phyloP scores from a whole-genome alignment of 2,113 vertebrate genomes.

The Nesospiza acunhae region DNA sequence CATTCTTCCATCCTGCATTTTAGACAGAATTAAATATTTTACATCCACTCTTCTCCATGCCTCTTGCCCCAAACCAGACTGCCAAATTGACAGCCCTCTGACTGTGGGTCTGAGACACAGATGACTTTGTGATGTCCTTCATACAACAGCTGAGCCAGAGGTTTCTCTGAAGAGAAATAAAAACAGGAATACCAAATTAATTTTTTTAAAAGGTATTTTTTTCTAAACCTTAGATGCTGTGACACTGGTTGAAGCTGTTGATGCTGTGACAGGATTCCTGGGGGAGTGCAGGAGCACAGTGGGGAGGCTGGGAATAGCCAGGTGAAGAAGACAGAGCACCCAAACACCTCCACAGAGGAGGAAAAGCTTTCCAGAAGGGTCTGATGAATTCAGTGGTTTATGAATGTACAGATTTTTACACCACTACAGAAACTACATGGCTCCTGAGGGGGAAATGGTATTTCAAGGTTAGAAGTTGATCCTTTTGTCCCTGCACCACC shows the following conservation, averaged over 20 bases:
- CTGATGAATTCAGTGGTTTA: background rate
- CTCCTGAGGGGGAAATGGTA: background rate
- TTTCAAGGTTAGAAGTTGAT: background rate
- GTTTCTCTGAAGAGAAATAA: background rate
- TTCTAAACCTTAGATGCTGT: background rate
- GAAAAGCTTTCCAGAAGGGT: background rate
- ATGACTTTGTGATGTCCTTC: background rate
- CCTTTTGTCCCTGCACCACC: background rate
- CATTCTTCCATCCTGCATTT: background rate
- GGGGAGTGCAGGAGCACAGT: background rate
- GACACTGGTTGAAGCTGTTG: background rate
- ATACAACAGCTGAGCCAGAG: background rate
- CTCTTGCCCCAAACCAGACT: background rate
- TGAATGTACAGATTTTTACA: background rate
- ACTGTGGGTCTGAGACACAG: background rate
- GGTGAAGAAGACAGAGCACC: background rate
- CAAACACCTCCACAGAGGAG: background rate
- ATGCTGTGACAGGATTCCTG: background rate
- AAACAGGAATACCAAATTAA: background rate
- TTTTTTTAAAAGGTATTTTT: background rate
- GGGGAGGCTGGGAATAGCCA: background rate
- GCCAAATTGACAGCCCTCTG: background rate
- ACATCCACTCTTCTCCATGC: background rate
- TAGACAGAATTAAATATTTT: background rate
- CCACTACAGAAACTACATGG: background rate